Evolutionary conservation across 92 coral and sea anemone species (phyloP).

Genomic region (Virgularia gustaviana): DNA sequence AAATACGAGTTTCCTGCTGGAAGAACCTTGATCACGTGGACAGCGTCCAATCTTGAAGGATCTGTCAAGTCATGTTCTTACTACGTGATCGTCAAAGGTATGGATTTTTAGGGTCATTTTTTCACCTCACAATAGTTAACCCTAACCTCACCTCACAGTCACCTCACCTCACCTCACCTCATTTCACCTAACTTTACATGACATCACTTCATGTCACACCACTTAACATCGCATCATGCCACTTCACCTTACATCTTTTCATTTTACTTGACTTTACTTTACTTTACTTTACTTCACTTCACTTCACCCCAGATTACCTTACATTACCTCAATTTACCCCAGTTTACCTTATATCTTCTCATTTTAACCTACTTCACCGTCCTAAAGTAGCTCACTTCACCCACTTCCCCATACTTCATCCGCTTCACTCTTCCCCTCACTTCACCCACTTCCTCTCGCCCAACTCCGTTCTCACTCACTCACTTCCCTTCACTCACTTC

Average conservation of each 20-base stretch:
- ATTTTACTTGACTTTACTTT: neutral
- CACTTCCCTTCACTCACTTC: no score
- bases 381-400: neutral
- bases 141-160: no score
- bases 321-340: neutral
- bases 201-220: neutral
- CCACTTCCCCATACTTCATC: neutral
- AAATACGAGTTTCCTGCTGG: slow-evolving; percentile 87
- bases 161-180: neutral
- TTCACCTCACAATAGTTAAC: no score
- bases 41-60: slow-evolving; percentile 73
- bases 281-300: slow-evolving; percentile 1
- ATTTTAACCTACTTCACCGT: neutral
- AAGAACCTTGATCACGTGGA: slow-evolving; percentile 81
- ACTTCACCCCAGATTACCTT: neutral
- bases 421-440: neutral
- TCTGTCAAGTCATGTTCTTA: slow-evolving; percentile 66
- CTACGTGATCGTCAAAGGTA: slow-evolving; percentile 76
- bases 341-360: neutral
- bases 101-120: no score
- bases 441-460: no score
- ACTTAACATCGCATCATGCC: neutral
- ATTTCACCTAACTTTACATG: neutral
- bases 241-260: neutral
- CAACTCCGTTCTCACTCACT: no score